Base-by-base conservation (phyloP, 1,140 invertebrate genomes). In the Geopemphigus sp. region DNA sequence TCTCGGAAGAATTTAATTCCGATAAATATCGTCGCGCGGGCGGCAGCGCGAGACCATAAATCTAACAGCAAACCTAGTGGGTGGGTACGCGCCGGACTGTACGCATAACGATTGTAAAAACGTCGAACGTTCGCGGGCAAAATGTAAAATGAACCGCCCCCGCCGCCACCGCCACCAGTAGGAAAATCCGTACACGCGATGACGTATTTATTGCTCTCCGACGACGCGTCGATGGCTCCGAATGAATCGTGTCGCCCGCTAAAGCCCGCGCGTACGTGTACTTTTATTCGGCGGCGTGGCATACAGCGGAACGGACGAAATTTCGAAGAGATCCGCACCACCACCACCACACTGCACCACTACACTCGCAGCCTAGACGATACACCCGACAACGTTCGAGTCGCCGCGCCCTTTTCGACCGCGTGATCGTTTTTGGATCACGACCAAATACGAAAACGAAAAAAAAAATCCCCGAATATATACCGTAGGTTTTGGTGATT, bases 1-100 rank as follows among this genome's bases (percentile, higher is more conserved):
- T 63, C 54, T 24, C 12, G 14, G 39, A 78, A 78, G 56, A 78
- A 78, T 78, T 78, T 78, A 78, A 78, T 78, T 78, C 56, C 74
- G 56, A 78, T 78, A 78, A 78, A 78, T 78, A 78, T 63, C 39
- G 57, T 50, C 10, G 29, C n/a, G 32, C 57, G 59, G 59, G 59
- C 4, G 11, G 32, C 8, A 8, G 32, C 39, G 45, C 11, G 14
- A 50, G 39, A 4, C 47, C 24, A 72, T 72, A 72, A 72, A 72
- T 72, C 68, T 72, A 68, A 10, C 39, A 3, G 45, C 17, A 50
- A 68, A 68, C 45, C 66, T 47, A 50, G 15, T 68, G 66, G 66
- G 66, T 45, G 66, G 39, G 66, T 15, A 4, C 66, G 45, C 63
- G 63, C 45, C 22, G 66, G 39, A 68, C 45, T 19, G 32, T 50